Conservation (phyloP, 2,888 invertebrate species). For the Callinectes sapidus region DNA sequence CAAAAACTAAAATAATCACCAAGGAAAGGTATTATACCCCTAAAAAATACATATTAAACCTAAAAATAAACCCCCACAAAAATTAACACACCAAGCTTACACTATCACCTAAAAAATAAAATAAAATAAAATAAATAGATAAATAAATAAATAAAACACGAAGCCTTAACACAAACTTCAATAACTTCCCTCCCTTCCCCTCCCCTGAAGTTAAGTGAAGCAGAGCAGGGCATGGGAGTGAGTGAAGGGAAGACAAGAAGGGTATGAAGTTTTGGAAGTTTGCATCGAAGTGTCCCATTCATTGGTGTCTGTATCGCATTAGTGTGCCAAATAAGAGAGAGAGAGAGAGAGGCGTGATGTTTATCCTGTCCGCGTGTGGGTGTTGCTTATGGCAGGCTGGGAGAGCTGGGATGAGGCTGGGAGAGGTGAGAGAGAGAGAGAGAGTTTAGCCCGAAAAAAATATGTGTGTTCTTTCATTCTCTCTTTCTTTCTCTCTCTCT, state of each 20-base stretch:
- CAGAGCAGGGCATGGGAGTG: neutral
- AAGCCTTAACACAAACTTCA: too few species aligned
- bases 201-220: too few species aligned
- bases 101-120: too few species aligned
- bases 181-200: too few species aligned
- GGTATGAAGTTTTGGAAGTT: neutral
- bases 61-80: too few species aligned
- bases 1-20: too few species aligned
- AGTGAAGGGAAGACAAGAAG: neutral
- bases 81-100: too few species aligned
- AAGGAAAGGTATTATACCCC: too few species aligned
- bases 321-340: conserved; percentile 6
- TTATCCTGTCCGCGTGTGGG: neutral
- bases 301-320: neutral
- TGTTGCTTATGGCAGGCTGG: neutral
- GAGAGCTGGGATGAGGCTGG: neutral
- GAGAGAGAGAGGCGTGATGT: conserved; percentile 2
- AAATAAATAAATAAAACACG: too few species aligned
- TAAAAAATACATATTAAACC: too few species aligned
- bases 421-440: too few species aligned
- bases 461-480: neutral
- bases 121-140: too few species aligned
- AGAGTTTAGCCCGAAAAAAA: neutral
- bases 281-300: neutral
- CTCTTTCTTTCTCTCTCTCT: neutral